Evolutionary conservation across 2,888 invertebrate genomes (phyloP), one percentile per base, ranked within the genome.

Genomic region (Spicauda simplicius): DNA sequence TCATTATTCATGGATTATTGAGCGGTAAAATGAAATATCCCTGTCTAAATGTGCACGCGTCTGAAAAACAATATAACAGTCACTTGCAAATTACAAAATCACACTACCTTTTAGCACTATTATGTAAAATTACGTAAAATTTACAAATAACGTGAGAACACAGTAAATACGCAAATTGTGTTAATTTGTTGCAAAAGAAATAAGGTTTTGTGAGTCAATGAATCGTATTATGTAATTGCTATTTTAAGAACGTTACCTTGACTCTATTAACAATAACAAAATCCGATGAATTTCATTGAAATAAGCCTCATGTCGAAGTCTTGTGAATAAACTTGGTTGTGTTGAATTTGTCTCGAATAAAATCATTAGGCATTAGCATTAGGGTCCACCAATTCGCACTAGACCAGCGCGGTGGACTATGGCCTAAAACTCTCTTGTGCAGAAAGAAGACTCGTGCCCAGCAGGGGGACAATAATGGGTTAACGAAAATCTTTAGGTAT

Each of bases 71-170:
- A 41, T 33, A 18, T 48, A 33, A 60, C 52, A 60, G 30, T 11
- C 30, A 60, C 60, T 8, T 19, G 33, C 14, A 52, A 33, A 52
- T 60, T 50, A 52, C 60, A 33, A 52, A 58, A 33, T 60, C 60
- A 19, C 60, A 60, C 52, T 25, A 3, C 14, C 11, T 60, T 60
- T 60, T 60, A 60, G 52, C 60, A 60, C 52, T 33, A 52, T 60
- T 52, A 60, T 60, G 60, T 19, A 52, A 60, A 60, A 37, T 60
- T 52, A 60, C 33, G 33, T 60, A 60, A 52, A 52, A 25, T 16
- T 60, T 60, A 52, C 52, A 60, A 60, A 52, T 60, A 12, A 37
- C 60, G 8, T 52, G 11, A 33, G 16, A 8, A 25, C 2, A 18
- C 48, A 20, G n/a, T 41, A 41, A 20, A 11, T 52, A 25, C 48